These are phyloP conservation scores for Helostoma temminkii DNA, from an alignment of 2,797 vertebrate species.

Conservation along the genomic window DNA sequence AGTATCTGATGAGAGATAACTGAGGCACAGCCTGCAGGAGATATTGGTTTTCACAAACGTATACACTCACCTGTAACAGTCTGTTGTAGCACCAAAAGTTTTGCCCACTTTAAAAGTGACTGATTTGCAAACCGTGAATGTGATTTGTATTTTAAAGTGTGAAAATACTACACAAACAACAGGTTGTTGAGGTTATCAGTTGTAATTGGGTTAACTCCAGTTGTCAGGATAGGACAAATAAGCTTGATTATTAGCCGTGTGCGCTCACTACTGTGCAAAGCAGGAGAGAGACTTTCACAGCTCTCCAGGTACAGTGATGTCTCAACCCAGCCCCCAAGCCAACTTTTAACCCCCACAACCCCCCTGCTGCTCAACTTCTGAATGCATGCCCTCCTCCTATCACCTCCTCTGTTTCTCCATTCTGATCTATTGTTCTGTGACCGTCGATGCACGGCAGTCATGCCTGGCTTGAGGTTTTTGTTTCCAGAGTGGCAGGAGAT, in stretches of 20 bases:
- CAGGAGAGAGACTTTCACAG: conserved; percentile 8
- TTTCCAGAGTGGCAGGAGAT: conserved; percentile 27
- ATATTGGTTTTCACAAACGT: conserved; percentile 10
- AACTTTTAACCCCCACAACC: conserved; percentile 15
- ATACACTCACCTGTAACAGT: no score
- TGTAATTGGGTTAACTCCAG: conserved; percentile 9
- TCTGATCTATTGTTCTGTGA: conserved; percentile 53
- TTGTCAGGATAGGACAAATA: background rate
- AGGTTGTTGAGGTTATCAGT: conserved; percentile 4
- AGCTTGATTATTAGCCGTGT: conserved; percentile 22
- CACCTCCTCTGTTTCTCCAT: conserved; percentile 51
- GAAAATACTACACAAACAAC: background rate
- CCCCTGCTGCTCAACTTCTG: conserved; percentile 29
- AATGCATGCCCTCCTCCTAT: conserved; percentile 43
- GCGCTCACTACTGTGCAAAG: conserved; percentile 13
- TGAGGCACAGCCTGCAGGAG: conserved; percentile 13
- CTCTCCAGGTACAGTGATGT: conserved; percentile 21
- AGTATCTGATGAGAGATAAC: conserved; percentile 54
- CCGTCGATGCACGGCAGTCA: conserved; percentile 26
- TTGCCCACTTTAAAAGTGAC: background rate
- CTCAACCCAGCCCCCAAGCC: conserved; percentile 11
- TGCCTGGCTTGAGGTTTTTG: conserved; percentile 49
- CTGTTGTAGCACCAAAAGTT: background rate
- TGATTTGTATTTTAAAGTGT: background rate
- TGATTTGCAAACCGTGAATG: no score